phyloP scores from a whole-genome alignment of 2,797 vertebrate species.

The Tiaroga cobitis region DNA sequence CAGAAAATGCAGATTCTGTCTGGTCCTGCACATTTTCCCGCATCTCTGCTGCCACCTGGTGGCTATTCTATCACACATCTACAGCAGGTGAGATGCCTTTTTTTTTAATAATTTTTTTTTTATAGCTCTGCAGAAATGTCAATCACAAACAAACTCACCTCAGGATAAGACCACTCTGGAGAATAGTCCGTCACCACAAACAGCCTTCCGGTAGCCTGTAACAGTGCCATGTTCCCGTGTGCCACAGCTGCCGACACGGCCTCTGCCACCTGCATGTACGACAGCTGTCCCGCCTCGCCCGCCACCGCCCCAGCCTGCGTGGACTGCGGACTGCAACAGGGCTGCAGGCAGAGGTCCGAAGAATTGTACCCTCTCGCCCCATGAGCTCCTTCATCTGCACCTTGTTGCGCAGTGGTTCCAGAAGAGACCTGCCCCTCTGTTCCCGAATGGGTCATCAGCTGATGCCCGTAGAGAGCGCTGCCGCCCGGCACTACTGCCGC shows the following conservation, averaged over 20 bases:
- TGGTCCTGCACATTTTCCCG: neutral
- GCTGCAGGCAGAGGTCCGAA: conserved; percentile 92
- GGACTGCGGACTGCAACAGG: conserved; percentile 97
- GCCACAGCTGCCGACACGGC: conserved; percentile 92
- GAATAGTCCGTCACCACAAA: conserved; percentile 99
- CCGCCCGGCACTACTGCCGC: conserved; percentile 69
- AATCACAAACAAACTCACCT: conserved; percentile 81
- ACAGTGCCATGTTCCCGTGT: conserved; percentile 89
- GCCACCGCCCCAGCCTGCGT: conserved; percentile 78
- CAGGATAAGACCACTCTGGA: conserved; percentile 99
- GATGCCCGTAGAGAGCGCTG: conserved; percentile 81
- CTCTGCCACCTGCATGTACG: conserved; percentile 98
- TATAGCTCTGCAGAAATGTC: neutral
- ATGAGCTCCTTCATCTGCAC: conserved; percentile 85
- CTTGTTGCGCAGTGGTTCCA: conserved; percentile 86
- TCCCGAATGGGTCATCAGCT: conserved; percentile 85
- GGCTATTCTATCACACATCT: conserved; percentile 4
- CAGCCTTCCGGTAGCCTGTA: conserved; percentile 92
- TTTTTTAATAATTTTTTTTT: neutral
- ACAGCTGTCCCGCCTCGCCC: conserved; percentile 85
- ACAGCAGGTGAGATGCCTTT: neutral
- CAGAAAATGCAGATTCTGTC: neutral
- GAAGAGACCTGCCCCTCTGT: conserved; percentile 78
- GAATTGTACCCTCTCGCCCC: conserved; percentile 85
- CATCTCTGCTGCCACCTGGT: conserved; percentile 51